Evolutionary conservation across 2,113 vertebrate genomes (phyloP).

Genomic region (Arvicanthis niloticus): DNA sequence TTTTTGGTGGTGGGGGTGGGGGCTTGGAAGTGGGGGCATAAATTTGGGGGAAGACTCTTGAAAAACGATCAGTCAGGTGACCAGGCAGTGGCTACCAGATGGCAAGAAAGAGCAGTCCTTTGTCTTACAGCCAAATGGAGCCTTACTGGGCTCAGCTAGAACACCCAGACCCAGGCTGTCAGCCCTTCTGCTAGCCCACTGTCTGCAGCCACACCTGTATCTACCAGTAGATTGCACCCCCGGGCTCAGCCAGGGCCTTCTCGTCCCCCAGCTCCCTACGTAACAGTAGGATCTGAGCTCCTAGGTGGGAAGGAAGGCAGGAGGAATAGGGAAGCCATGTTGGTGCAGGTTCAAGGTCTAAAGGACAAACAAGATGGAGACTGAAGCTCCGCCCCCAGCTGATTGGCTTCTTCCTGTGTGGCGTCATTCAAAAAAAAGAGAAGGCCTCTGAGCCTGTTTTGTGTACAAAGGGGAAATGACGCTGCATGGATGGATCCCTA

Average conservation of each 20-base stretch:
- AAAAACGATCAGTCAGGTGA: background rate
- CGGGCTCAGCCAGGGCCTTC: background rate
- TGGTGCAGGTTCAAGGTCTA: background rate
- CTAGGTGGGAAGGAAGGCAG: background rate
- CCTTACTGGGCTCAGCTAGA: background rate
- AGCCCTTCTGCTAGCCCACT: too few relatives aligned
- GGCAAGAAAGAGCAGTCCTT: background rate
- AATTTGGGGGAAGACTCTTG: background rate
- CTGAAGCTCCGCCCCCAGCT: background rate
- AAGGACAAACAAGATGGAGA: background rate
- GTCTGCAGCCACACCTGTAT: background rate
- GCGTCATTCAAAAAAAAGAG: background rate
- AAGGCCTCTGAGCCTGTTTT: background rate
- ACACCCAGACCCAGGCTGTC: background rate
- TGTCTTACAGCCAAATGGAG: background rate
- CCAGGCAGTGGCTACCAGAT: background rate
- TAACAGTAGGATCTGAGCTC: background rate
- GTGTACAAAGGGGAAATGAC: background rate
- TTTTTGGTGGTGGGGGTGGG: background rate
- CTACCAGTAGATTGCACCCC: background rate
- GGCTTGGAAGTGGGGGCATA: background rate
- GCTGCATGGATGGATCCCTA: background rate
- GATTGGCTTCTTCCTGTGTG: background rate
- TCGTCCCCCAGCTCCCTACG: background rate
- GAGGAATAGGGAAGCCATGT: accelerated